These are phyloP conservation scores for Protobothrops flavoviridis DNA, from an alignment of 2,113 vertebrate species.

Conservation along the genomic window DNA sequence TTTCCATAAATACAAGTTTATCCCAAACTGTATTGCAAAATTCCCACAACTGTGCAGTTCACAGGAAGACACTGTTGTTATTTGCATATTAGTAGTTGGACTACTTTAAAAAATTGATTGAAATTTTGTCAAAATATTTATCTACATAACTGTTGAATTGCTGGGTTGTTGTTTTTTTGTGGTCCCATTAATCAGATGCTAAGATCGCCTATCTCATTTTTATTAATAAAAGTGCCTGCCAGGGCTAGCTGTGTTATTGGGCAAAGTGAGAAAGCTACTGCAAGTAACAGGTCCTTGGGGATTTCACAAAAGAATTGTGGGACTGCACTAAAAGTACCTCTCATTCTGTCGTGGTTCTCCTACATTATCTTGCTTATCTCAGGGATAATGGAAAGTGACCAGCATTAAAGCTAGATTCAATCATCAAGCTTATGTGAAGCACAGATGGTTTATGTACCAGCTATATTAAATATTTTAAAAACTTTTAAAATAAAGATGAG, in stretches of 20 bases:
- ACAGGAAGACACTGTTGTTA: not conserved
- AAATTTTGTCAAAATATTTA: not conserved
- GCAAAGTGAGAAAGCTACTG: not conserved
- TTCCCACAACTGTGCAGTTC: not conserved
- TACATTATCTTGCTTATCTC: not conserved
- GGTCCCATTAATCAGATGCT: not conserved
- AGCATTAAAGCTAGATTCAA: not conserved
- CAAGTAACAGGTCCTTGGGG: not conserved
- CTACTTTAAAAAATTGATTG: not conserved
- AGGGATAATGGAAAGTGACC: not conserved
- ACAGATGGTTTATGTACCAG: not conserved
- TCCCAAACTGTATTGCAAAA: not conserved
- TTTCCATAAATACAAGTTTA: not conserved
- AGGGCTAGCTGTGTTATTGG: not conserved
- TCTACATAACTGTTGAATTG: not conserved
- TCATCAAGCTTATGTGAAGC: not conserved
- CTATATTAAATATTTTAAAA: not conserved
- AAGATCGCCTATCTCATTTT: not conserved
- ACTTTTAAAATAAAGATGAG: constrained; percentile 20
- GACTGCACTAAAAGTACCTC: not conserved
- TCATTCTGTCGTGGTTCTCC: not conserved
- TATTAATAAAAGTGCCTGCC: not conserved
- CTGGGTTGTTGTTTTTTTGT: not conserved
- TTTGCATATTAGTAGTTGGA: not conserved
- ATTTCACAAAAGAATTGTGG: not conserved